Percentiles rank a stretch among this genome's conserved stretches.
Conservation (phyloP, 2,113 vertebrate species). For the Climacteris rufus region DNA sequence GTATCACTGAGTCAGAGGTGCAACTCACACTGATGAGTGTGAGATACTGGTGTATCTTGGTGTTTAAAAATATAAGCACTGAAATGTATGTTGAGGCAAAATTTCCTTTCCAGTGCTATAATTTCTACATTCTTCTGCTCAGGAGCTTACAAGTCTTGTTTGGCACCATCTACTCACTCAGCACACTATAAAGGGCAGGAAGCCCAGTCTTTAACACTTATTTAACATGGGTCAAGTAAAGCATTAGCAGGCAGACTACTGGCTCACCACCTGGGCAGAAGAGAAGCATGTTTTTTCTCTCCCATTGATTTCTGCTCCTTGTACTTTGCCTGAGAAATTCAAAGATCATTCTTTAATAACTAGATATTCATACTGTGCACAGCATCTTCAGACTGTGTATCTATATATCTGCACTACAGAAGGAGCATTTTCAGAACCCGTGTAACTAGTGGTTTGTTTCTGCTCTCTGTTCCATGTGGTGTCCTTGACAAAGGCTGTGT, state of each 20-base stretch:
- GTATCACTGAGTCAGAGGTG: not conserved
- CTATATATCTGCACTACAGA: not conserved
- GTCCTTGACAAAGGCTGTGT: not conserved
- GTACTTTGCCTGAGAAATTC: not conserved
- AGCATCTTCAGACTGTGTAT: not conserved
- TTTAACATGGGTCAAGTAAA: not conserved
- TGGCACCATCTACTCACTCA: not conserved
- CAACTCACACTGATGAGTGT: not conserved
- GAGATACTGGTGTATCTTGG: not conserved
- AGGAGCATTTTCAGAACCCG: not conserved
- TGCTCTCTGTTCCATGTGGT: not conserved
- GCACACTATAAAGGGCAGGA: not conserved
- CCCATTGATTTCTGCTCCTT: not conserved
- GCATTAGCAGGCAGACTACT: not conserved
- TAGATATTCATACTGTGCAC: not conserved
- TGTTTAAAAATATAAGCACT: not conserved
- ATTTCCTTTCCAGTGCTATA: not conserved
- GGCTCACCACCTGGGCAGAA: not conserved
- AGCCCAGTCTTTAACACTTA: constrained; percentile 3
- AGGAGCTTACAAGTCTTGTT: not conserved
- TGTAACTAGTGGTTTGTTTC: not conserved
- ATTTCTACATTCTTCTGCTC: not conserved
- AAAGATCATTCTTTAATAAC: not conserved
- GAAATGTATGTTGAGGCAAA: not conserved
- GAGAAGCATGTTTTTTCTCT: not conserved